Conservation (phyloP, 2,888 invertebrate genomes). For the Ichneumon xanthorius region DNA sequence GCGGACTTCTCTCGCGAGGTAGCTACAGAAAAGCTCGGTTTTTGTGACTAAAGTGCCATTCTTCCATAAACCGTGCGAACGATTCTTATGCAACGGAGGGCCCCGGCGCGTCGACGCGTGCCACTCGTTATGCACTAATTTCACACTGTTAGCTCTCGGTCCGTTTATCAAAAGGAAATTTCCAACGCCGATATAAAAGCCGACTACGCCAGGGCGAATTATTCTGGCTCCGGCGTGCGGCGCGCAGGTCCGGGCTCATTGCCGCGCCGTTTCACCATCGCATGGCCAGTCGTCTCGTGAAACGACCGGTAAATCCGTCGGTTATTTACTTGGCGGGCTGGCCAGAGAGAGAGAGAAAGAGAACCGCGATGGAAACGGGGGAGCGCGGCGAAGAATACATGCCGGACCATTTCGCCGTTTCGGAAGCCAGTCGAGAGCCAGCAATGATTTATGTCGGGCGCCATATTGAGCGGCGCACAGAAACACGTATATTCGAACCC, state of each 20-base stretch:
- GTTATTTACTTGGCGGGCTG: constrained; percentile 63
- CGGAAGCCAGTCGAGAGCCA: constrained; percentile 59
- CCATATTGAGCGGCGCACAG: constrained; percentile 66
- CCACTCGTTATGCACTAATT: constrained; percentile 2
- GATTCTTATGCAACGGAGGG: constrained; percentile 3
- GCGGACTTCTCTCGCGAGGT: not conserved
- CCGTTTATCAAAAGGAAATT: constrained; percentile 57
- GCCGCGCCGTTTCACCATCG: constrained; percentile 44
- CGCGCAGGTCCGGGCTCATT: constrained; percentile 33
- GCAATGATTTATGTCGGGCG: constrained; percentile 72
- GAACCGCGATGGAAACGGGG: constrained; percentile 43
- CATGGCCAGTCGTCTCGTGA: constrained; percentile 64
- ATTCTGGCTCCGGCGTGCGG: constrained; percentile 53
- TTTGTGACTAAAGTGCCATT: not conserved
- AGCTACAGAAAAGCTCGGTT: not conserved
- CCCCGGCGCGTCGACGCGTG: not conserved
- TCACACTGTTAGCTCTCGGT: not conserved
- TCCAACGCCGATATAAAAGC: constrained; percentile 44
- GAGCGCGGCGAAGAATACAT: constrained; percentile 58
- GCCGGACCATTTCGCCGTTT: constrained; percentile 58
- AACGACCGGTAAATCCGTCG: constrained; percentile 75
- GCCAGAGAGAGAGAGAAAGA: constrained; percentile 49
- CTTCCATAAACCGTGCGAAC: constrained; percentile 1
- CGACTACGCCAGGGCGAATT: constrained; percentile 35
- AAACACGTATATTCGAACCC: constrained; percentile 23